A percentile compares a stretch with the other conserved stretches of the same genome.
These are phyloP conservation scores for Folsomia candida DNA, from an alignment of 2,888 invertebrate genomes.

Conservation along the genomic window DNA sequence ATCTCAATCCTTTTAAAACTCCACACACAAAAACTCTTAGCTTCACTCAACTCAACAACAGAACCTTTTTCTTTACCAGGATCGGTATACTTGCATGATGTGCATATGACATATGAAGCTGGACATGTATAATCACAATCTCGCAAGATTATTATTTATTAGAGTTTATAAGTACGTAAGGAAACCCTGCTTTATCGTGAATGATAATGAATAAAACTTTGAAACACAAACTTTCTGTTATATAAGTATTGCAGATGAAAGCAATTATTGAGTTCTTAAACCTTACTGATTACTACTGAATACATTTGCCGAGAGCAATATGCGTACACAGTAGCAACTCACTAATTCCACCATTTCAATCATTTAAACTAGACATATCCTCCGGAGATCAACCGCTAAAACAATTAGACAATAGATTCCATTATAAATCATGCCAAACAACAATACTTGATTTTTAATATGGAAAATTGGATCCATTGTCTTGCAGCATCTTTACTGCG, in stretches of 20 bases:
- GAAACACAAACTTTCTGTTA: no score
- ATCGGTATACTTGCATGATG: no score
- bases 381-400: background rate
- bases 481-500: no score
- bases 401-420: slow-evolving; percentile 6
- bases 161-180: no score
- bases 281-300: no score
- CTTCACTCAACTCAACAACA: background rate
- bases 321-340: background rate
- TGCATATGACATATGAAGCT: no score
- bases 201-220: no score
- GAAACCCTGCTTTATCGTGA: no score
- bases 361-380: background rate
- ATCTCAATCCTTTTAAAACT: background rate
- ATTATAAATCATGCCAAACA: background rate
- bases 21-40: background rate
- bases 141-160: no score
- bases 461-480: background rate
- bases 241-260: slow-evolving; percentile 2
- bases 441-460: no score
- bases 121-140: no score
- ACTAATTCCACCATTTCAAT: background rate
- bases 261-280: background rate
- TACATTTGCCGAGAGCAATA: background rate
- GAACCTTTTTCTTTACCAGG: background rate